Conservation (phyloP, 2,113 vertebrate species). For the Macroglossus sobrinus region DNA sequence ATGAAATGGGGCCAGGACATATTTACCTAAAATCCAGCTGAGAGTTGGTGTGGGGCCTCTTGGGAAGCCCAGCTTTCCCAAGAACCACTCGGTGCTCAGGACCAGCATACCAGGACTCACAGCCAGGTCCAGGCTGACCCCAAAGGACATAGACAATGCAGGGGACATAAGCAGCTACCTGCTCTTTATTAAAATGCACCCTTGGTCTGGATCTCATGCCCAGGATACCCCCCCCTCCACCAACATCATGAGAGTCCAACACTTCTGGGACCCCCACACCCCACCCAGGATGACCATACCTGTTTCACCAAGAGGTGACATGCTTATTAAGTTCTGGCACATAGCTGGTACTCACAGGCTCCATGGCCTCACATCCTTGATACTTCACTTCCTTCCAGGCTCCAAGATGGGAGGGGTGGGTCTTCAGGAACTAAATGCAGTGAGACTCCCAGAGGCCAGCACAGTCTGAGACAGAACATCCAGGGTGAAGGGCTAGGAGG, state of each 20-base stretch:
- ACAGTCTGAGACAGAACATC: not conserved
- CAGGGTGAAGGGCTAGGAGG: not conserved
- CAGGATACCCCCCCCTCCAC: too few relatives aligned
- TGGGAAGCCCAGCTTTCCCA: not conserved
- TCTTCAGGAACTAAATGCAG: not conserved
- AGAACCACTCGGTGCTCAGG: not conserved
- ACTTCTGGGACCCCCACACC: not conserved
- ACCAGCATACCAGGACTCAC: not conserved
- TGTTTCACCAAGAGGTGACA: not conserved
- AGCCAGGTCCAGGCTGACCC: not conserved
- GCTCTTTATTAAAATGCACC: too few relatives aligned
- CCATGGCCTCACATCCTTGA: not conserved
- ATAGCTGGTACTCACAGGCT: not conserved
- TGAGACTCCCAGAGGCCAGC: not conserved
- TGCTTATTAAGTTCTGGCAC: too few relatives aligned
- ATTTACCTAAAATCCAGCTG: not conserved
- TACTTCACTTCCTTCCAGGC: not conserved
- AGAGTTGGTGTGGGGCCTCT: not conserved
- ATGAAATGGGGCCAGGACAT: not conserved
- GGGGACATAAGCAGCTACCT: too few relatives aligned
- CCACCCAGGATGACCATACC: not conserved
- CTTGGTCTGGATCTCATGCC: too few relatives aligned
- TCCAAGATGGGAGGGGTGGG: not conserved
- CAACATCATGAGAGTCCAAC: too few relatives aligned
- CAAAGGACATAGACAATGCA: too few relatives aligned